phyloP scores from a whole-genome alignment of 2,888 invertebrate genomes.

The Morpho achilles region DNA sequence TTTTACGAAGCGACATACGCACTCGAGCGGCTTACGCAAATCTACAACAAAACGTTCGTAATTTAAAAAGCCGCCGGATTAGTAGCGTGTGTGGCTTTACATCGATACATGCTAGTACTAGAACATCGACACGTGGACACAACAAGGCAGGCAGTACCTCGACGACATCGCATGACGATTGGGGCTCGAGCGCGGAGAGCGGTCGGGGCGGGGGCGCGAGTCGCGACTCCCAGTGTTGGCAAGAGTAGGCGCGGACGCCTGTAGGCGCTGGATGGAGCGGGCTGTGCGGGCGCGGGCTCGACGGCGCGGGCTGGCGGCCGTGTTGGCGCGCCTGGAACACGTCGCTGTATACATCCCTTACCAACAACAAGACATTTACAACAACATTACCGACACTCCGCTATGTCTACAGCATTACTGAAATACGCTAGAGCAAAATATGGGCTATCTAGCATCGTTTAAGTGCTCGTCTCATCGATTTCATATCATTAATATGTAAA shows the following conservation, averaged over 20 bases:
- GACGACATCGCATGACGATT: constrained; percentile 68
- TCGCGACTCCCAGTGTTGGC: constrained; percentile 80
- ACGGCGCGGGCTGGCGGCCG: constrained; percentile 75
- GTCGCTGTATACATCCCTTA: constrained; percentile 2
- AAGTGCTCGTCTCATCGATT: not conserved
- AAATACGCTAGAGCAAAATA: constrained; percentile 9
- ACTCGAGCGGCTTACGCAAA: constrained; percentile 23
- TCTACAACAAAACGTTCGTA: constrained; percentile 12
- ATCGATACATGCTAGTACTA: constrained; percentile 29
- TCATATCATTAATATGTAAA: not conserved
- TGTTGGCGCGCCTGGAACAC: constrained; percentile 71
- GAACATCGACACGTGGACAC: constrained; percentile 40
- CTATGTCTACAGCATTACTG: constrained; percentile 8
- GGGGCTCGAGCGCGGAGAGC: constrained; percentile 67
- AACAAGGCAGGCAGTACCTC: constrained; percentile 63
- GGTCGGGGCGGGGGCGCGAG: constrained; percentile 70
- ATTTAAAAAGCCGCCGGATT: constrained; percentile 13
- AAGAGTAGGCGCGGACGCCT: constrained; percentile 80
- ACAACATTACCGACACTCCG: not conserved
- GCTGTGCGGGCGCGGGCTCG: constrained; percentile 73
- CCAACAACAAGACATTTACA: too few relatives aligned
- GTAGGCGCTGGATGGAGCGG: constrained; percentile 76
- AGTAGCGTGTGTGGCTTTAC: constrained; percentile 26
- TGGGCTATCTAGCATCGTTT: constrained; percentile 1
- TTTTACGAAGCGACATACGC: constrained; percentile 25